Evolutionary conservation across 2,888 invertebrate species (phyloP), one percentile per base, ranked within the genome.

Genomic region (Thecophora atra): DNA sequence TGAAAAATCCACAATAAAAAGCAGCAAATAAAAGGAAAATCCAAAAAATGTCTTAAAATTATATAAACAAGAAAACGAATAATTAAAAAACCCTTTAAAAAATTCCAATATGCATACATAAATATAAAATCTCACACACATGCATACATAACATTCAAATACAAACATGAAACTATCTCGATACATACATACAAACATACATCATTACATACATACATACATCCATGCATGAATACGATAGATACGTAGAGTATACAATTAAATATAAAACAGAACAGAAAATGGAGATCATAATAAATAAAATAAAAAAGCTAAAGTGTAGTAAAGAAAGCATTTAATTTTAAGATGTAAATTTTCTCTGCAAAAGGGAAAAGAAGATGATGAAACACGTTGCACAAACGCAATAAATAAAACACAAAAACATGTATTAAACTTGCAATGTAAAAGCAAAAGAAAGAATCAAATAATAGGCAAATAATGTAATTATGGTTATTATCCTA

Each of bases 301-400:
- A 13, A 54, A 21, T n/a, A 21, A 54, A n/a, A 54, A 54, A n/a
- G 6, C 11, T 19, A 52, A 21, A 8, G 21, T 0, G 21, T 21
- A 4, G 21, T 21, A 54, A 11, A 21, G 5, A 54, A 3, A 21
- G 37, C 37, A 8, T 37, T 37, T 37, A 17, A 54, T 68, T 42
- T 68, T 68, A 58, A 68, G 37, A 47, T 70, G 62, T 70, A 62
- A 70, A 52, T 42, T n/a, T 11, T 19, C 44, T 19, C 44, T 30
- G 52, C 51, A 62, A 78, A 81, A 76, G 51, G 73, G 79, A 37
- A 37, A 78, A 81, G 77, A 47, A 75, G 79, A 81, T 76, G 74
- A 77, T 76, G 79, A 81, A 81, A 74, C 74, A 73, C 19, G 70
- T 67, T 75, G 76, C 71, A 76, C 64, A 28, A 64, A 54, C 11